Percentiles rank a stretch among this genome's conserved stretches.
Evolutionary conservation across 2,888 invertebrate genomes (phyloP).

Genomic region (Synanthedon vespiformis): DNA sequence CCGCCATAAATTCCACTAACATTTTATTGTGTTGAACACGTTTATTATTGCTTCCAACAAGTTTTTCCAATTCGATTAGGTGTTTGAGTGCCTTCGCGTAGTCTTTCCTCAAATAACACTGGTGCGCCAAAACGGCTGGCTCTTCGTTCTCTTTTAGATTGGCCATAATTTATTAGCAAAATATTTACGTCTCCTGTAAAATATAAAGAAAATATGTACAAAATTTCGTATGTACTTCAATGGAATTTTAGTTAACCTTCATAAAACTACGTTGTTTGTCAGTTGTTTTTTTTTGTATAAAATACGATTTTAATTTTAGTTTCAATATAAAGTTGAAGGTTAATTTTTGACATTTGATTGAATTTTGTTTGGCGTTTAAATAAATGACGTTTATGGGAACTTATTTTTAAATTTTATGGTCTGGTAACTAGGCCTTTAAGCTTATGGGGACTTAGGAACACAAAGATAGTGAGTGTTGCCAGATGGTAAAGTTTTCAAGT

Average conservation of each 20-base stretch:
- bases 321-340: no score
- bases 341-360: no score
- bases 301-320: no score
- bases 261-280: background rate
- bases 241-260: background rate
- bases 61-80: conserved; percentile 74
- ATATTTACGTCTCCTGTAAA: background rate
- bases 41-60: conserved; percentile 73
- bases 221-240: background rate
- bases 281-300: no score
- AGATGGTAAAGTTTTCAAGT: no score
- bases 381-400: no score
- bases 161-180: conserved; percentile 24
- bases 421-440: no score
- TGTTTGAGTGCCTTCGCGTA: conserved; percentile 71
- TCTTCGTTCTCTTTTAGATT: conserved; percentile 52
- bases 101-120: conserved; percentile 74
- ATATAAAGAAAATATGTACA: background rate
- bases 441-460: no score
- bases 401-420: no score
- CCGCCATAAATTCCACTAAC: conserved; percentile 83
- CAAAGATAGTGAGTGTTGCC: no score
- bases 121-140: conserved; percentile 70
- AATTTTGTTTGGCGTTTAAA: no score
- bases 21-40: conserved; percentile 87